A percentile compares a stretch with the other conserved stretches of the same genome.
These are phyloP conservation scores for Alosa sapidissima DNA, from an alignment of 2,797 vertebrate species.

Conservation along the genomic window DNA sequence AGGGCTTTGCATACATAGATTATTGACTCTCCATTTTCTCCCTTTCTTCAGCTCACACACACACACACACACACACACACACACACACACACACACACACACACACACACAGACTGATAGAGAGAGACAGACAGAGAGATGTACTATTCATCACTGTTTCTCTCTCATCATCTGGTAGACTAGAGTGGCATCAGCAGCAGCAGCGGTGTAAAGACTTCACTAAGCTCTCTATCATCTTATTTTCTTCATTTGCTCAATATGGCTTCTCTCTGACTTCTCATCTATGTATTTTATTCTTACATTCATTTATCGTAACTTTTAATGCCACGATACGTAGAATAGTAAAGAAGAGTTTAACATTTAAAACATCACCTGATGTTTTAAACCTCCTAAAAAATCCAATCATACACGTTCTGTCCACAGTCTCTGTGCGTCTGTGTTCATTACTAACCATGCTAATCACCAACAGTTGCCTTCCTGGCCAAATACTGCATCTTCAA, in stretches of 20 bases:
- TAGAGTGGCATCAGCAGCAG: slow-evolving; percentile 72
- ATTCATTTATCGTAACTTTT: background rate
- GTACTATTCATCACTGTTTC: slow-evolving; percentile 73
- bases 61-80: background rate
- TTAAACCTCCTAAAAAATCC: background rate
- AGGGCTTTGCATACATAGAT: slow-evolving; percentile 74
- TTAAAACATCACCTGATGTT: no score
- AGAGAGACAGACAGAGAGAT: slow-evolving; percentile 71
- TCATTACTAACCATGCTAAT: background rate
- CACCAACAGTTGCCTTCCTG: slow-evolving; percentile 86
- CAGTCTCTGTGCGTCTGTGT: background rate
- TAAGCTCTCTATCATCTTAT: no score
- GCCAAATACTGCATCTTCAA: slow-evolving; percentile 92
- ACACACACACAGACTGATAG: background rate
- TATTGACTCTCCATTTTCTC: slow-evolving; percentile 73
- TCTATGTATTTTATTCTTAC: background rate
- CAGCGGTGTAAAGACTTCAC: slow-evolving; percentile 48
- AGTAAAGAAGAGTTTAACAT: background rate
- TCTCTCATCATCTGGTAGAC: slow-evolving; percentile 73
- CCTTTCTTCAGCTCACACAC: slow-evolving; percentile 65
- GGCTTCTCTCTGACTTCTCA: background rate
- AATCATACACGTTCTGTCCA: no score
- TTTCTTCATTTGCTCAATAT: background rate
- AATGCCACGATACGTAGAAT: background rate
- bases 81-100: background rate